Evolutionary conservation across 2,113 vertebrate species (phyloP), one percentile per base, ranked within the genome.

Genomic region (Urocitellus parryii): DNA sequence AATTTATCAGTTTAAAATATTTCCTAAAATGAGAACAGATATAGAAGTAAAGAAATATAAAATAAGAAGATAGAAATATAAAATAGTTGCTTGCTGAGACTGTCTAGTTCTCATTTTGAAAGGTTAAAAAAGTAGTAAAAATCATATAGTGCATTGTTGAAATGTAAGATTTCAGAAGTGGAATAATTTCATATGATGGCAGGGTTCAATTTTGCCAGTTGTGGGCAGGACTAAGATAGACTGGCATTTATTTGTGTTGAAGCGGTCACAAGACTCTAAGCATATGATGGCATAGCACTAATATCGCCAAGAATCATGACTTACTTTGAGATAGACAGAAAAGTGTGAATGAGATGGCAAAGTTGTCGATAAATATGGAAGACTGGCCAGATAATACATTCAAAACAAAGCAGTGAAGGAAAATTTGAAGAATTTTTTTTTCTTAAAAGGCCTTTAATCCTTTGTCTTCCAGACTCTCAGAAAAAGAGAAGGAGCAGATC

Each of bases 401-500:
- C 32, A 85, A 56, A 89, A 8, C 22, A 25, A 93, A 86, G 68
- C 27, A 76, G 16, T 39, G 58, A 29, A 72, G 11, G 29, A 72
- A 20, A 85, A 4, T 88, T 91, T 87, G 51, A 9, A 67, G 29
- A 83, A 88, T 86, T 18, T 3, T 58, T 84, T 96, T 77, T 51
- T 22, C 37, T 63, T 86, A 2, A 90, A 93, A 96, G 65, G 77
- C 3, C 8, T 89, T 51, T 39, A 88, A 8, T 96, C 81, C 56
- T 51, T 78, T 42, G 18, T 95, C n/a, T 88, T 78, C 1, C 96
- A 99, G 99, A 93, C 98, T 99, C 94, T 99, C 99, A 39, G 98
- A 98, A 9, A 98, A 98, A 37, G 99, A 99, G 97, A 99, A 99
- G 13, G 98, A 98, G 1, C 98, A 99, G 32, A 99, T 99, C 63